Base-by-base conservation (phyloP, 2,888 invertebrate species). In the Erebia aethiops region DNA sequence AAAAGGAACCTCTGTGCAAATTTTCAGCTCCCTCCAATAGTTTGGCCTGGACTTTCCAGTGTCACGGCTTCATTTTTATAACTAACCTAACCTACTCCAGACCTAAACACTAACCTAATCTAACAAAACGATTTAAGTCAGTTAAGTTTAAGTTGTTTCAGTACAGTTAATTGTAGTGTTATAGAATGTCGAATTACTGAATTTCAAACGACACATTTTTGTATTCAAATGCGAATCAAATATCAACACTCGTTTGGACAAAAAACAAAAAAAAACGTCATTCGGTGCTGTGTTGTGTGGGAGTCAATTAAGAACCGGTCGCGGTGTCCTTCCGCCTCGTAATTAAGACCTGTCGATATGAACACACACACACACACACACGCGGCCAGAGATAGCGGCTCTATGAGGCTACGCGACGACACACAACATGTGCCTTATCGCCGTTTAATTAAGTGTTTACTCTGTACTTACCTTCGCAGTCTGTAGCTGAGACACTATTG, bases 301-400 rank as follows among this genome's bases (percentile, higher is more conserved):
- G 71, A 70, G 74, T 71, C 67, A 71, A 74, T 71, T 71, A 74
- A 71, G 66, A 60, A 67, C 62, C 64, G 69, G 54, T 71, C 65
- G 56, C 56, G 60, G 57, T 43, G 67, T 66, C 64, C 72, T 71
- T 70, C 62, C 62, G 62, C 62, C 18, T 62, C 49, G 62, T 62
- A 62, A 62, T 62, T 62, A 62, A 49, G 62, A 62, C 1, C 49
- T 49, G 62, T 62, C 46, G 46, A 46, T 62, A 21, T 21, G 13
- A 18, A 21, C 62, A 62, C 62, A 49, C 62, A 62, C 62, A 62
- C 62, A 49, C 62, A 62, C 56, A 57, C 56, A 26, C 56, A 7
- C 21, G 1, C 10, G 26, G 21, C 21, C 18, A 21, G 18, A 54
- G 54, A 54, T 54, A 54, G 26, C 56, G 13, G 8, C 54, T 7